Base-by-base conservation (phyloP, 2,888 invertebrate species). In the Drosophila birchii region DNA sequence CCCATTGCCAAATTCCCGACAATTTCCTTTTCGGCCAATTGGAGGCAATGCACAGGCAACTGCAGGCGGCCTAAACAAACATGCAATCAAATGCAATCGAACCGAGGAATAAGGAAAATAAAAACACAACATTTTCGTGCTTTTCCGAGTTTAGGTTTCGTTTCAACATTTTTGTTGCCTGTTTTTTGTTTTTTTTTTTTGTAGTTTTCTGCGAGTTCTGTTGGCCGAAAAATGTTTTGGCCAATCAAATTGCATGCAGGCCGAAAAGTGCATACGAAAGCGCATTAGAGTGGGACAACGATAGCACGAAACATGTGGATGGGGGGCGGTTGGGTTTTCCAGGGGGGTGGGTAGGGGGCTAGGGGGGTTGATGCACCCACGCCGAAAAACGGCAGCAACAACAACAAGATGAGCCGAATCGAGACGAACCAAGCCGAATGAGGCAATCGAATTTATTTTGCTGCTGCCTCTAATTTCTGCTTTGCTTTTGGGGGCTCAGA, bases 51-150 rank as follows among this genome's bases (percentile, higher is more conserved):
- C 32, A 44, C 23, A 23, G 44, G 6, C 11, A 74, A 74, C 74
- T 36, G 59, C 26, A 32, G 45, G 45, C 73, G 66, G 71, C 81
- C 84, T 68, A 60, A 58, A 57, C 84, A 81, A 86, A 87, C 84
- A 85, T 87, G 89, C 84, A 88, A 88, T 85, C 84, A 89, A 89
- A 89, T 84, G 89, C 84, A 87, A 89, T 88, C 81, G 87, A 88
- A 81, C 63, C 45, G 39, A 56, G 62, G 6, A 16, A 34, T 64
- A 12, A 3, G 57, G 49, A 62, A 36, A 53, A 16, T 23, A 16
- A 51, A 51, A 51, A 61, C 62, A 18, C 29, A 64, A 49, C 60
- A 54, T 53, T 57, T 67, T 68, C 70, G 70, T 69, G 47, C 20
- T 47, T 69, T 64, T 73, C 80, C 78, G 82, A 89, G 84, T 84